Conservation (phyloP, 2,797 vertebrate genomes). For the Hypotaenidia okinawae region DNA sequence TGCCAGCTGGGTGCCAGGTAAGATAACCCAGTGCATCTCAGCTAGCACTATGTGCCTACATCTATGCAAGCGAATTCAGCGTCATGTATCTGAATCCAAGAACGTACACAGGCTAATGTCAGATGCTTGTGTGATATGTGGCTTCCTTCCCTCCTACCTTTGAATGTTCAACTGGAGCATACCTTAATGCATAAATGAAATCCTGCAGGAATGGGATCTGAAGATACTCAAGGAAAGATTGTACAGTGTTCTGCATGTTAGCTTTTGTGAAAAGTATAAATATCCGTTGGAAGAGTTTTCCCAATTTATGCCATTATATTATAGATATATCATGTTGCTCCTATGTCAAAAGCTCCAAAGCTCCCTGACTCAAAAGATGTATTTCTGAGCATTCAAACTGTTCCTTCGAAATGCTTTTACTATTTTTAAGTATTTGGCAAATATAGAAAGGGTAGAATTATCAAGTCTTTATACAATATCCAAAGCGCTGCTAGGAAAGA, state of each 20-base stretch:
- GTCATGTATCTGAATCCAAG: neutral
- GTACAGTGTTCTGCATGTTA: neutral
- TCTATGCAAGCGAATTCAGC: neutral
- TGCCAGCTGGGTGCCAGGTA: accelerated
- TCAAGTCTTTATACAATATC: neutral
- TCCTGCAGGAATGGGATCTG: neutral
- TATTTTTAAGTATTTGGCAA: neutral
- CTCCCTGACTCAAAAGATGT: neutral
- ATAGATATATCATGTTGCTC: neutral
- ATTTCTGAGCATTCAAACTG: neutral
- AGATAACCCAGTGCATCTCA: neutral
- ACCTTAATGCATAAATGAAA: neutral
- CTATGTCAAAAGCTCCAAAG: neutral
- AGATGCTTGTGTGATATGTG: neutral
- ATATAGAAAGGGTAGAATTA: neutral
- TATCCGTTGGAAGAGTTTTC: neutral
- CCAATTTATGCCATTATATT: neutral
- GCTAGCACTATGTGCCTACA: neutral
- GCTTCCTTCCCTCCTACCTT: neutral
- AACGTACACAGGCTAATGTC: neutral
- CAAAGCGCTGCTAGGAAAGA: conserved; percentile 4
- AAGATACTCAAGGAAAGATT: neutral
- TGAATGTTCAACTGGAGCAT: neutral
- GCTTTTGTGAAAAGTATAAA: neutral
- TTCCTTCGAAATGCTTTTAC: neutral